Evolutionary conservation across 2,888 invertebrate species (phyloP), one percentile per base, ranked within the genome.

Genomic region (Catocala sponsa): DNA sequence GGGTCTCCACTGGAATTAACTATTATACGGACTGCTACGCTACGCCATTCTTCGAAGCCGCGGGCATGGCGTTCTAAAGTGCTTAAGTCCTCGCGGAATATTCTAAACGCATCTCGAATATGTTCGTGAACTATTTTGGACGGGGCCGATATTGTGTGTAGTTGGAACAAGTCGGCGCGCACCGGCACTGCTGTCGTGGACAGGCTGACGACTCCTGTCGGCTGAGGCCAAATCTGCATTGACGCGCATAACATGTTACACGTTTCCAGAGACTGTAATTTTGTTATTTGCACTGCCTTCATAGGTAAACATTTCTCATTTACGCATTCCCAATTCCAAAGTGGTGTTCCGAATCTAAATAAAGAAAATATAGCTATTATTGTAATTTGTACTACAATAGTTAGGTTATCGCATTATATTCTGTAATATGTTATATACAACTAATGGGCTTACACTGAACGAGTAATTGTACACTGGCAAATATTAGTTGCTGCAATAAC

Each of bases 241-340:
- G 95, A 93, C 9, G 96, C 96, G 86, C 97, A 97, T 7, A 96
- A 91, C 95, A 97, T 97, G 70, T 96, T 96, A 86, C 97, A 82
- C 10, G 97, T 97, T 64, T 95, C 94, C 72, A 97, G 89, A 10
- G 97, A 96, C 68, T 93, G 96, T 74, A 92, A 92, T 79, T 79
- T 87, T 73, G 64, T 76, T 32, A 81, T 80, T 43, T 86, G 77
- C 2, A 79, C 74, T 62, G 85, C 81, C 74, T 85, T 85, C 48
- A 81, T 65, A 11, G 96, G 95, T 63, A 96, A 95, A 91, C 97
- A 97, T 77, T 95, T 95, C 71, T 96, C 95, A 47, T 92, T 90
- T 55, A 95, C 94, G 84, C 97, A 97, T 58, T 95, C 95, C 96
- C 97, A 97, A n/a, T 96, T 96, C 97, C 97, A 97, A 51, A 96